Evolutionary conservation across 2,113 vertebrate species (phyloP), one percentile per base, ranked within the genome.

Genomic region (Trachemys scripta): DNA sequence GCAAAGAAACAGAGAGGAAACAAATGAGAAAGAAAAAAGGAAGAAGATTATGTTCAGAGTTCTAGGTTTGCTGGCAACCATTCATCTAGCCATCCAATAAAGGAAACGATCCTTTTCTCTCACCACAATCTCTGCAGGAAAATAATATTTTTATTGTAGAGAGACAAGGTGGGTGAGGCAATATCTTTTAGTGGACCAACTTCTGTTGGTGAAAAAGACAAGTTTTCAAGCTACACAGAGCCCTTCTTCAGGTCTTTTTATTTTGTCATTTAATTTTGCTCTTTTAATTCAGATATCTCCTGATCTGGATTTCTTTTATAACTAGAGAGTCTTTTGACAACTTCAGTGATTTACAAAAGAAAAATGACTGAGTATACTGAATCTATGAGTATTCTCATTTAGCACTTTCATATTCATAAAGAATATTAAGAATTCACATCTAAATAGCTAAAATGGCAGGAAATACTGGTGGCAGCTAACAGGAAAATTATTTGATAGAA

Each of bases 381-480:
- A 8, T 91, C 95, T 6, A 76, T 83, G 2, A 24, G 82, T 88
- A 81, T 83, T 95, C 79, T 93, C 65, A 65, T 91, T 87, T 75
- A 83, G 27, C 50, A 94, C 87, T 82, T 2, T 1, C 57, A 9
- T 83, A 49, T 85, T 87, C 82, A 92, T 56, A 59, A 88, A 83
- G 53, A 90, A 95, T 80, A 76, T 14, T 95, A 89, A 95, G 53
- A 29, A 49, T 78, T 89, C 45, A 31, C 16, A 90, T 54, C 14
- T 92, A 78, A 95, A 93, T 50, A 82, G 87, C 95, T 56, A 94
- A 95, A 95, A 87, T 65, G 75, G 31, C 84, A 94, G 90, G 82
- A 96, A 97, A 96, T 85, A 96, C 20, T 92, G 84, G 87, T 95
- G 94, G 89, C 90, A 97, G 90, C 79, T 96, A 94, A 95, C 78